Evolutionary conservation across 2,113 vertebrate species (phyloP).

Genomic region (Anoura caudifer): DNA sequence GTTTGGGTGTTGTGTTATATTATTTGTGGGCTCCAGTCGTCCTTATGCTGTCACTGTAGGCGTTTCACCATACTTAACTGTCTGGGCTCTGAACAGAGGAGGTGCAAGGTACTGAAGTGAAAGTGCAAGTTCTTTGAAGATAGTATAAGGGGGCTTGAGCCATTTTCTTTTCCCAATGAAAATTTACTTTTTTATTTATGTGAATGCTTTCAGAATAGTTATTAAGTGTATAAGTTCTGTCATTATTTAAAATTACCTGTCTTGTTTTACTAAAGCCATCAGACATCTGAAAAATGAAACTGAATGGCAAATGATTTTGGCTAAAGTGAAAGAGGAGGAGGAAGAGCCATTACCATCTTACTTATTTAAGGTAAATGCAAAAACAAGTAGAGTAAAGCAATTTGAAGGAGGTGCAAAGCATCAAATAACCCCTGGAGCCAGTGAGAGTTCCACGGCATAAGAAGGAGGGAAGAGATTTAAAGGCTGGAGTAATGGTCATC

Average conservation of each 20-base stretch:
- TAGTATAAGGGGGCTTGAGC: neutral
- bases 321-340: constrained; percentile 85
- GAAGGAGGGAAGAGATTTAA: neutral
- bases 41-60: neutral
- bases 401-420: neutral
- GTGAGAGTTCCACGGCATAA: rapidly evolving
- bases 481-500: neutral
- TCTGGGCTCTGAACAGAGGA: neutral
- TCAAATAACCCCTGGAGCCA: neutral
- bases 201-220: neutral
- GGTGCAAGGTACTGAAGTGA: neutral
- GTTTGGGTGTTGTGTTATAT: neutral
- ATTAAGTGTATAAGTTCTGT: neutral
- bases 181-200: constrained; percentile 16
- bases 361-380: constrained; percentile 88
- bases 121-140: neutral
- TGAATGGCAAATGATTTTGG: constrained; percentile 92
- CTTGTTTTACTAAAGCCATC: constrained; percentile 84
- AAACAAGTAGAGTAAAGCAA: neutral
- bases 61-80: neutral
- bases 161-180: neutral
- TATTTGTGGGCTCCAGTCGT: neutral
- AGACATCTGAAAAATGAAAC: constrained; percentile 85
- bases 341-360: constrained; percentile 90
- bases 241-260: constrained; percentile 18